These are phyloP conservation scores for Calidris pygmaea DNA, from an alignment of 2,113 vertebrate species.

Conservation along the genomic window DNA sequence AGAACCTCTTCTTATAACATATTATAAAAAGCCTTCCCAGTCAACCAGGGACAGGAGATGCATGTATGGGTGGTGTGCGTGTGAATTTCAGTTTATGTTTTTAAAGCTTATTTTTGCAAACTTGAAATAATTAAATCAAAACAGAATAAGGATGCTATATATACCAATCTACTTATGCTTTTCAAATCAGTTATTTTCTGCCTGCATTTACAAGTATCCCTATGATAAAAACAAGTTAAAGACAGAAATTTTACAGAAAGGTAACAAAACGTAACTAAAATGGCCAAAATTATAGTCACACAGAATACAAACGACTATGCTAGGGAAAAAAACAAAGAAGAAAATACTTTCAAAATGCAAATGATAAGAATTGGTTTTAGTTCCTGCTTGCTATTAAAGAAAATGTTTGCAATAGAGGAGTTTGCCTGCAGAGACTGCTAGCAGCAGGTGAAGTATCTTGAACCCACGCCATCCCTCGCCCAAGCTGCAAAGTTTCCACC, in stretches of 20 bases:
- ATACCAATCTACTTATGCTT: neutral
- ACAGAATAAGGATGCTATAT: neutral
- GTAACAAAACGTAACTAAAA: neutral
- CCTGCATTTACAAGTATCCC: neutral
- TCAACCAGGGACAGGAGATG: rapidly evolving
- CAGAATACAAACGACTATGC: neutral
- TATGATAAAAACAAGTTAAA: neutral
- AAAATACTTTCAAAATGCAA: neutral
- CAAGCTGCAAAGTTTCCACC: neutral
- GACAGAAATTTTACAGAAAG: neutral
- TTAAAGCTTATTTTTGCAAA: neutral
- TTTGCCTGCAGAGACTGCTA: neutral
- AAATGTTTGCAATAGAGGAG: neutral
- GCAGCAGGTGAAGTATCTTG: neutral
- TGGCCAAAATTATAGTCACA: neutral
- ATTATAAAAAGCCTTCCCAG: neutral
- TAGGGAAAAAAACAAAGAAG: neutral
- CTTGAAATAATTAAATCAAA: neutral
- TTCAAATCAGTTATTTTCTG: neutral
- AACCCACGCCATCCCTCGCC: neutral
- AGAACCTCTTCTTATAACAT: neutral
- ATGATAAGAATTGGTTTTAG: neutral
- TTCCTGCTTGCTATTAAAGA: neutral
- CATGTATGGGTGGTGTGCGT: rapidly evolving
- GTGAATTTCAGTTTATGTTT: neutral